Evolutionary conservation across 2,888 invertebrate species (phyloP).

Genomic region (Limnephilus marmoratus): DNA sequence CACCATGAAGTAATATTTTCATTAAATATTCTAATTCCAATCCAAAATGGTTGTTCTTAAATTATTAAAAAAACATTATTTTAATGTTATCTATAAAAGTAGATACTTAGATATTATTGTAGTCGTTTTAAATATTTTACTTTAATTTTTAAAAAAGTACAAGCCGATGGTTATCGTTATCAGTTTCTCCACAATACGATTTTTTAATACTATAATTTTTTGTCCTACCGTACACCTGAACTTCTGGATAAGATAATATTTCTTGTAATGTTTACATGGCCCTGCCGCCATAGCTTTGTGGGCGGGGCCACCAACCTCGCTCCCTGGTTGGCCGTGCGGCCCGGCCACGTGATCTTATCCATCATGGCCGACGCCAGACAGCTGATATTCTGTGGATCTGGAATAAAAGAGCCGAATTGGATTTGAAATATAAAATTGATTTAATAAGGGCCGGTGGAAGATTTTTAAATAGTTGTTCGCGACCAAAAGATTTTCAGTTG

Average conservation of each 20-base stretch:
- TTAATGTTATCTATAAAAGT: too few species aligned
- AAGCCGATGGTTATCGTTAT: too few species aligned
- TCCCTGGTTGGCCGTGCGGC: conserved; percentile 55
- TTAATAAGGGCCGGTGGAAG: not conserved
- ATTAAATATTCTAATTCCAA: too few species aligned
- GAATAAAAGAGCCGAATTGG: not conserved
- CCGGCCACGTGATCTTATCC: conserved; percentile 54
- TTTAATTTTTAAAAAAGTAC: too few species aligned
- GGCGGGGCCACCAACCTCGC: conserved; percentile 60
- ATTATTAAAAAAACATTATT: too few species aligned
- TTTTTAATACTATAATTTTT: conserved; percentile 8
- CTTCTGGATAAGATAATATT: conserved; percentile 17
- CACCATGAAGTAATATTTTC: too few species aligned
- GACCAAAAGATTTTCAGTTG: not conserved
- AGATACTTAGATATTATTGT: too few species aligned
- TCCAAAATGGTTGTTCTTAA: too few species aligned
- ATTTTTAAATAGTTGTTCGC: not conserved
- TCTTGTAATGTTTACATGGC: conserved; percentile 57
- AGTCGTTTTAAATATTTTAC: too few species aligned
- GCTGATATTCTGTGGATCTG: conserved; percentile 50
- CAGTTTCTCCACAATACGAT: too few species aligned
- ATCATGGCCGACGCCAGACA: conserved; percentile 58
- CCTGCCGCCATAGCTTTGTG: conserved; percentile 63
- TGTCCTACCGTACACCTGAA: conserved; percentile 42
- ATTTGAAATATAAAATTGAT: not conserved